Evolutionary conservation across 2,888 invertebrate species (phyloP), one percentile per base, ranked within the genome.

Genomic region (Monoplex corrugatus): DNA sequence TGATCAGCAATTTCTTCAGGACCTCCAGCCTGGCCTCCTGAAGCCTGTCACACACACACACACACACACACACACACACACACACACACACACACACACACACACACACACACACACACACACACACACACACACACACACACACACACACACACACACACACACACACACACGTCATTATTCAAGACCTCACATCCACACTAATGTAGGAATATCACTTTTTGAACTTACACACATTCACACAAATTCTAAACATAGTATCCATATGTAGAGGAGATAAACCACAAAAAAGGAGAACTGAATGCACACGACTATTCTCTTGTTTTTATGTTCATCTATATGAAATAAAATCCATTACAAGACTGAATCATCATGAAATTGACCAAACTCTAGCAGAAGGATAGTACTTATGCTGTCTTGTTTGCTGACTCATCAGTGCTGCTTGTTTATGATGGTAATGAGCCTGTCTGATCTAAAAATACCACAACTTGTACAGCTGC

Each of bases 1-100:
- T 96, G 32, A 96, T 95, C 89, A 97, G 96, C 93, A 97, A 95
- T 87, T 97, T 96, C 90, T 97, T 97, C 28, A 98, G 97, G 87
- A 98, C 96, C 89, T 97, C 97, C 92, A 96, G 90, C 72, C 95
- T 92, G 0, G 94, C 94, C 86, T 95, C 95, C 89, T 96, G 95
- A 38, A 96, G 91, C 90, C 96, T 96, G 91, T 43, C 89, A 89
- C 78, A 78, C 16, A 72, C 50, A 86, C 8, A 50, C 50, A 50
- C 28, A 72, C 6, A 16, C 28, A 72, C 72, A 72, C 28, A 72
- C 16, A 72, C 89, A 97, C 5, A 3, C 13, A 78, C 38, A 78
- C n/a, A 5, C 16, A 78, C 16, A 32, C 13, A 35, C 35, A 78
- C 35, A 16, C 23, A n/a, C 68, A 68, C 28, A 23, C 28, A 68